Conservation (phyloP, 2,888 invertebrate species). For the Creontiades dilutus region DNA sequence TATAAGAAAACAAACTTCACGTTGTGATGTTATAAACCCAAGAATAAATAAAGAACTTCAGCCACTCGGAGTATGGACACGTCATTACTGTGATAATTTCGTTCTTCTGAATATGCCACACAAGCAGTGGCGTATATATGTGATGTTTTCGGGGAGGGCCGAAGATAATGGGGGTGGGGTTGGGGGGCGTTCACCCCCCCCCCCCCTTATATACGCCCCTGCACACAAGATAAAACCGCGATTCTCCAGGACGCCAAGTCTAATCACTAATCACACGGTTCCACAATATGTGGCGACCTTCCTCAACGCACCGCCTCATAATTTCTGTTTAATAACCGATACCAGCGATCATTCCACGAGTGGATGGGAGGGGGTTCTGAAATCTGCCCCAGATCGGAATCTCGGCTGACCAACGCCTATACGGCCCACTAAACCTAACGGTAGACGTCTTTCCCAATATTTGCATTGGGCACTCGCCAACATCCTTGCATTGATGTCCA, state of each 20-base stretch:
- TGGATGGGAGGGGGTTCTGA: not conserved
- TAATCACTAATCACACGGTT: not conserved
- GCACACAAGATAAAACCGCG: not conserved
- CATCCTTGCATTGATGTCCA: constrained; percentile 47
- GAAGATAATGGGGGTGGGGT: no score
- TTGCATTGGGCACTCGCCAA: constrained; percentile 66
- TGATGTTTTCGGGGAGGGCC: no score
- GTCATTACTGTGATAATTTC: not conserved
- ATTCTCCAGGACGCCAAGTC: not conserved
- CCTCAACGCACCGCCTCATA: not conserved
- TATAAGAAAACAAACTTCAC: no score
- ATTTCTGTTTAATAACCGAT: constrained; percentile 54
- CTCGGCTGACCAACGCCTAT: constrained; percentile 62
- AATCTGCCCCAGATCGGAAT: constrained; percentile 66
- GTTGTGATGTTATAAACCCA: no score
- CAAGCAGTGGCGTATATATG: no score
- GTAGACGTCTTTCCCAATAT: constrained; percentile 60
- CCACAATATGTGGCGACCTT: not conserved
- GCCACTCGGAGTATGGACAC: not conserved
- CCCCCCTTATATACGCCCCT: no score
- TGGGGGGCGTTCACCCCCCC: no score
- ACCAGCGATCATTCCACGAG: no score
- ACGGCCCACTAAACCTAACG: constrained; percentile 66
- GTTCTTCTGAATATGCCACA: not conserved
- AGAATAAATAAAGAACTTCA: no score